Conservation (phyloP, 2,888 invertebrate genomes). For the Drosophila kanekoi region DNA sequence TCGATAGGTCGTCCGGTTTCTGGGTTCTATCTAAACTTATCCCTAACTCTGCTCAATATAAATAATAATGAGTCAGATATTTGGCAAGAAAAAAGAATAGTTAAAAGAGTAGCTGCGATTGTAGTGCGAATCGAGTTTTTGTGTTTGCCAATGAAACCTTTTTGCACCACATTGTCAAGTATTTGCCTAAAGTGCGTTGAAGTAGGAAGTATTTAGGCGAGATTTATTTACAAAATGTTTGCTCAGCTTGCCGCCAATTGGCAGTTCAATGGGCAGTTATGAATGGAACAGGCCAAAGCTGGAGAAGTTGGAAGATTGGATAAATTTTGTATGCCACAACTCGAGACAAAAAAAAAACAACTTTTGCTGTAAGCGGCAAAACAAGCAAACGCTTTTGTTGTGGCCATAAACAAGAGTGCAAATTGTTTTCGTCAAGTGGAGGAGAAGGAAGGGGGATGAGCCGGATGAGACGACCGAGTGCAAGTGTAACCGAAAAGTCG, state of each 20-base stretch:
- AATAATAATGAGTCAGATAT: not conserved
- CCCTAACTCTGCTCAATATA: not conserved
- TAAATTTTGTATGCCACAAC: not conserved
- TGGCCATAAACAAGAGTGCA: slow-evolving; percentile 74
- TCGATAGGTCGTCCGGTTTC: too few relatives aligned
- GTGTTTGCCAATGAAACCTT: slow-evolving; percentile 15
- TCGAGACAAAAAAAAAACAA: too few relatives aligned
- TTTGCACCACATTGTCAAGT: slow-evolving; percentile 36
- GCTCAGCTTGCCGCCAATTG: not conserved
- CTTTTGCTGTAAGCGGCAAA: slow-evolving; percentile 30
- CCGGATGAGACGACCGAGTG: not conserved
- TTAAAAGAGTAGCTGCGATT: slow-evolving; percentile 10
- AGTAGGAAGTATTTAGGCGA: slow-evolving; percentile 9
- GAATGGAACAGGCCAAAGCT: slow-evolving; percentile 49
- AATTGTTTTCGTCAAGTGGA: slow-evolving; percentile 60
- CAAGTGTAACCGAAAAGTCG: too few relatives aligned
- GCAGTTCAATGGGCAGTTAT: slow-evolving; percentile 54
- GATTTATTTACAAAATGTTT: not conserved
- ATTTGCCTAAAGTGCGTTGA: slow-evolving; percentile 1
- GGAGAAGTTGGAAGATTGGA: not conserved
- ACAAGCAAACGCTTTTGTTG: slow-evolving; percentile 72
- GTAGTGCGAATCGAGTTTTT: not conserved
- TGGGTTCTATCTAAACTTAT: too few relatives aligned
- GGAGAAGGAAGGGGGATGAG: not conserved
- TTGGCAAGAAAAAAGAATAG: too few relatives aligned